Evolutionary conservation across 2,888 invertebrate species (phyloP).

Genomic region (Hemicrepidius hirtus): DNA sequence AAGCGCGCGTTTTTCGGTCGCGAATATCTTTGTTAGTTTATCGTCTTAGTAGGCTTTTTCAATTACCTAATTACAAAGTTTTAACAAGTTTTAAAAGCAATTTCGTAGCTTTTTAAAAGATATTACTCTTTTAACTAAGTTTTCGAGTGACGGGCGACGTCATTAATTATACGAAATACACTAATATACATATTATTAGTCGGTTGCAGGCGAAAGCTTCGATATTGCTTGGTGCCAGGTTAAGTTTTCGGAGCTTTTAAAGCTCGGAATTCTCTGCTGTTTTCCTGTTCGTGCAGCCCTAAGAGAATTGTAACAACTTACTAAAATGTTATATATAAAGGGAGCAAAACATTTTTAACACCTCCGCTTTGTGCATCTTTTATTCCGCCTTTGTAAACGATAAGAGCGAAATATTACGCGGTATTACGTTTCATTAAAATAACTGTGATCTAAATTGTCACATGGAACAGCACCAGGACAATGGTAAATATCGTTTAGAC

Average conservation of each 20-base stretch:
- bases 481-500: constrained; percentile 47
- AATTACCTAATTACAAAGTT: constrained; percentile 71
- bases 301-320: constrained; percentile 18
- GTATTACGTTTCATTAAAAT: constrained; percentile 42
- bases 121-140: constrained; percentile 68
- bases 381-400: constrained; percentile 25
- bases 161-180: constrained; percentile 53
- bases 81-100: constrained; percentile 71
- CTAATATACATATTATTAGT: constrained; percentile 52
- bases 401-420: constrained; percentile 24
- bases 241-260: constrained; percentile 25
- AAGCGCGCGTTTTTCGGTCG: constrained; percentile 11
- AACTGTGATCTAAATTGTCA: constrained; percentile 43
- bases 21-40: constrained; percentile 52
- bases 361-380: constrained; percentile 27
- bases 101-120: constrained; percentile 68
- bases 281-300: constrained; percentile 5
- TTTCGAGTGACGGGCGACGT: constrained; percentile 48
- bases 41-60: constrained; percentile 65
- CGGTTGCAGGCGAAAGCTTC: constrained; percentile 31
- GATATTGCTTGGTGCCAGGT: constrained; percentile 27
- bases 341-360: constrained; percentile 23
- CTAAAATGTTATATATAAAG: constrained; percentile 22
- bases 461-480: constrained; percentile 36
- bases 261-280: background rate